phyloP scores from a whole-genome alignment of 2,888 invertebrate species.

The Aleiodes alternator region DNA sequence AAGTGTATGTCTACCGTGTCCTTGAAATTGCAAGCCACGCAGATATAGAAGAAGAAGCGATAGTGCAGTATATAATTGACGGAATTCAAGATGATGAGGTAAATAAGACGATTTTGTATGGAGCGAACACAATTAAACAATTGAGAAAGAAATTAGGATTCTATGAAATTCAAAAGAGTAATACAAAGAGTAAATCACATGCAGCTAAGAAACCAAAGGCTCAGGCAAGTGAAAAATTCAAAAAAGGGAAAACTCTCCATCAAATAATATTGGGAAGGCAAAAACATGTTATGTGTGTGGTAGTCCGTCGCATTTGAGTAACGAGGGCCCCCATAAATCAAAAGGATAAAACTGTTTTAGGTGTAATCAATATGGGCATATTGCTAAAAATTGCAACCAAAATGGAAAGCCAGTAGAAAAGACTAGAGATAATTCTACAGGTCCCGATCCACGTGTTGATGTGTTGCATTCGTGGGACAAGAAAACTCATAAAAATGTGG shows the following conservation, averaged over 20 bases:
- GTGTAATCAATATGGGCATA: constrained; percentile 16
- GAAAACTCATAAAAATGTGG: neutral
- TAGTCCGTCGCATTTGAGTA: constrained; percentile 20
- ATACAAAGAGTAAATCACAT: no score
- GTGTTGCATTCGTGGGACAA: neutral
- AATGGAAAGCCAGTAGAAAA: neutral
- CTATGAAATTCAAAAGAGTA: no score
- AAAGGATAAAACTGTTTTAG: constrained; percentile 37
- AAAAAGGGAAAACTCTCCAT: no score
- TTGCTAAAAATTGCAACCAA: neutral
- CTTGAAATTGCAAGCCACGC: constrained; percentile 15
- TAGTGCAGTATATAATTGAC: constrained; percentile 31
- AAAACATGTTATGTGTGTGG: constrained; percentile 34
- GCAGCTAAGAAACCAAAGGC: no score
- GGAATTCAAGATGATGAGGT: constrained; percentile 25
- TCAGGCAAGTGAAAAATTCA: no score
- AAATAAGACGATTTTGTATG: constrained; percentile 8
- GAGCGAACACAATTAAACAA: neutral
- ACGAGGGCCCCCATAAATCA: constrained; percentile 23
- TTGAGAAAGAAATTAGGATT: neutral
- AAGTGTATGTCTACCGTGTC: constrained; percentile 21
- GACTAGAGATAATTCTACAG: neutral
- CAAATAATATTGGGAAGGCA: no score
- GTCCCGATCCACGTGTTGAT: neutral
- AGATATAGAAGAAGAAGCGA: neutral